A percentile compares a stretch with the other conserved stretches of the same genome.
These are phyloP conservation scores for Arizona elegans DNA, from an alignment of 2,113 vertebrate species.

Conservation along the genomic window DNA sequence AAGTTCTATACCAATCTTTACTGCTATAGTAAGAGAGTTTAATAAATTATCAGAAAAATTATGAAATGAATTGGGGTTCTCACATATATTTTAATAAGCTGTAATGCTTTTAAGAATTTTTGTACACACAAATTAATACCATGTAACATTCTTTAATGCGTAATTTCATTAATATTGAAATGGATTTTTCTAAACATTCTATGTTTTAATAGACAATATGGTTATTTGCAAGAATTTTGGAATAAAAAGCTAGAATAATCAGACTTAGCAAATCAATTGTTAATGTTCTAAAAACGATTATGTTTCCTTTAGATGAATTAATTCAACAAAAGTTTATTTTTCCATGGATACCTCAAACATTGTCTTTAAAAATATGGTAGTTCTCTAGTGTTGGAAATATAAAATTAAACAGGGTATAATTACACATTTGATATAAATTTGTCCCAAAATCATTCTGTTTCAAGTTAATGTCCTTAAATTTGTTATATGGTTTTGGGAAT, in stretches of 20 bases:
- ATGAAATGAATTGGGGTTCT: not conserved
- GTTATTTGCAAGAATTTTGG: not conserved
- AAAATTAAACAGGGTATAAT: not conserved
- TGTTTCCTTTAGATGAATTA: not conserved
- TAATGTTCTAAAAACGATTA: not conserved
- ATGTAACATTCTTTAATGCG: not conserved
- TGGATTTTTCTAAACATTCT: not conserved
- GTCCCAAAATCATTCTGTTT: not conserved
- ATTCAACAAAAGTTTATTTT: not conserved
- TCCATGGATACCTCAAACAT: not conserved
- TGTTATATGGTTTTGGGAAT: not conserved
- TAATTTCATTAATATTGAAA: not conserved
- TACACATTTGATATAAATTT: not conserved
- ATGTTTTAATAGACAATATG: not conserved
- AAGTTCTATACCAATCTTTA: not conserved
- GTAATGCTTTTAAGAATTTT: not conserved
- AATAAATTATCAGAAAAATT: not conserved
- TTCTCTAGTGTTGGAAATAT: not conserved
- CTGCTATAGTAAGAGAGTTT: not conserved
- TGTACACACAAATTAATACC: not conserved
- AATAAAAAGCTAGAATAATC: not conserved
- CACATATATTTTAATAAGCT: not conserved
- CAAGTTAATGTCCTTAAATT: not conserved
- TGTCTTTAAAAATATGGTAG: not conserved
- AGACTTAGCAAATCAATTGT: not conserved